Conservation (phyloP, 2,888 invertebrate genomes). For the Prosapia bicincta region DNA sequence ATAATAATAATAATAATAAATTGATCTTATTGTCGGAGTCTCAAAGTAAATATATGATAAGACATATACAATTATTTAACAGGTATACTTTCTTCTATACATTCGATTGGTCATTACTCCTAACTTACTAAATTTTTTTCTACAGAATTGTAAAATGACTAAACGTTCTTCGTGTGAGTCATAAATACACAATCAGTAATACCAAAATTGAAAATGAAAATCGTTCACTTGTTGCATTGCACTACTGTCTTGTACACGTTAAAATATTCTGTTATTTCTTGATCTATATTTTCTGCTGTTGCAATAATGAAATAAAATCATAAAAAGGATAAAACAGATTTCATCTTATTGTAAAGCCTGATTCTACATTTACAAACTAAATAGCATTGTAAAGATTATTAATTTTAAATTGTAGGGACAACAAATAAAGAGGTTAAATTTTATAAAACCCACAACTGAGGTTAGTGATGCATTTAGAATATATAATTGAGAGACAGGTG, state of each 20-base stretch:
- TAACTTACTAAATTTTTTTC: neutral
- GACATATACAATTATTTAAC: slow-evolving; percentile 3
- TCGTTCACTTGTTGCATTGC: slow-evolving; percentile 2
- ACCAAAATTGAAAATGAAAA: slow-evolving; percentile 13
- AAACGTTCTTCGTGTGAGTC: slow-evolving; percentile 27
- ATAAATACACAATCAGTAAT: neutral
- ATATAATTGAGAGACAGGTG: neutral
- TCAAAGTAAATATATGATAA: slow-evolving; percentile 12
- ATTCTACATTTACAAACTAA: neutral
- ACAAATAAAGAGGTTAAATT: too few relatives aligned
- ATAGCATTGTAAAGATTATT: neutral
- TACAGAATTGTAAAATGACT: slow-evolving; percentile 12
- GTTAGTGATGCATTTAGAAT: neutral
- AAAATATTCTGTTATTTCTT: neutral
- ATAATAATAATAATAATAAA: slow-evolving; percentile 12
- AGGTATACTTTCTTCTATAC: slow-evolving; percentile 5
- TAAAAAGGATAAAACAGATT: neutral
- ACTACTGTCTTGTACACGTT: neutral
- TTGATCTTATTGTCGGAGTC: slow-evolving; percentile 19
- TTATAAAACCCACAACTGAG: neutral
- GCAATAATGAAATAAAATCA: neutral
- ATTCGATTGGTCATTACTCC: neutral
- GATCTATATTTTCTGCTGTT: neutral
- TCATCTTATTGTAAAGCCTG: neutral
- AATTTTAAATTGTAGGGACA: too few relatives aligned